Percentiles rank a stretch among this genome's conserved stretches.
Evolutionary conservation across 2,888 invertebrate species (phyloP).

Genomic region (Cyclophora albipunctata): DNA sequence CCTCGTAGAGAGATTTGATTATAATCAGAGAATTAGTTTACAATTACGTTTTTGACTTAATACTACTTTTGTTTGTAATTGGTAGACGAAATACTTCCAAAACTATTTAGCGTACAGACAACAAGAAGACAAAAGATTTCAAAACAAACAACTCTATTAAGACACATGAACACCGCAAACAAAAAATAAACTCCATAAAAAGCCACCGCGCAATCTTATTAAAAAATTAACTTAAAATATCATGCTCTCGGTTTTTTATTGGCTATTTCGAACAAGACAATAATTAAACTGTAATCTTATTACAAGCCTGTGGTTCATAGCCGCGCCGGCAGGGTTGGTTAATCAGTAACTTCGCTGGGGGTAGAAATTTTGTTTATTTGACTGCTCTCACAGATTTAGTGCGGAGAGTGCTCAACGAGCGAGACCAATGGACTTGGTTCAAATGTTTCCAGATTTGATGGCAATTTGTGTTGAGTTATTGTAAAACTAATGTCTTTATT

Average conservation of each 20-base stretch:
- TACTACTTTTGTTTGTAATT: too few relatives aligned
- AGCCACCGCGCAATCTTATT: neutral
- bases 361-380: conserved; percentile 43
- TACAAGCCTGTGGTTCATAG: conserved; percentile 9
- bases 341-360: conserved; percentile 30
- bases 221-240: conserved; percentile 3
- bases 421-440: conserved; percentile 19
- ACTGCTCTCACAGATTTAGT: conserved; percentile 36
- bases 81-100: too few relatives aligned
- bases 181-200: too few relatives aligned
- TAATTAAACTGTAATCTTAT: conserved; percentile 16
- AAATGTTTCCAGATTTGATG: conserved; percentile 8
- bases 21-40: too few relatives aligned
- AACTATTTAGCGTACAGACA: too few relatives aligned
- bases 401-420: conserved; percentile 31
- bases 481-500: neutral
- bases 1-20: too few relatives aligned
- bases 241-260: conserved; percentile 7
- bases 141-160: too few relatives aligned
- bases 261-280: conserved; percentile 16
- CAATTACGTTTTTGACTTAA: too few relatives aligned
- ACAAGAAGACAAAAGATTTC: too few relatives aligned
- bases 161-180: too few relatives aligned
- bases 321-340: conserved; percentile 25
- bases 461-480: conserved; percentile 2